Evolutionary conservation across 2,797 vertebrate genomes (phyloP), one percentile per base, ranked within the genome.

Genomic region (Lates japonicus): DNA sequence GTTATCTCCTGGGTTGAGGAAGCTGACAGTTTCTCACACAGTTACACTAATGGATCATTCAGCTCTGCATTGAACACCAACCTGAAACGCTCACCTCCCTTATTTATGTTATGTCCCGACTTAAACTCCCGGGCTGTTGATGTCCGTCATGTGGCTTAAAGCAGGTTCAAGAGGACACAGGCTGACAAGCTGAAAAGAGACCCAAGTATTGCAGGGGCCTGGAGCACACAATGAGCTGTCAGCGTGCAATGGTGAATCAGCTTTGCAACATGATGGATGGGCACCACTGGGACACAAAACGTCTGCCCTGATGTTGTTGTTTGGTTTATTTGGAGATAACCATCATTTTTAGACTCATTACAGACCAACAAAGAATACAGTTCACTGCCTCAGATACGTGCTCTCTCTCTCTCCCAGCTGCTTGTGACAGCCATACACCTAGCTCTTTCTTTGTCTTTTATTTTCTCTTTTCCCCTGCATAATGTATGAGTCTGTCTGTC

Each of bases 401-500:
- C 19, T 29, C n/a, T 29, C 14, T 58, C 52, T 29, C 37, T 48
- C 14, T 59, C 41, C 12, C 55, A 29, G 51, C 51, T 58, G 42
- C 64, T 57, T 64, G 51, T 68, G 35, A 72, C 70, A 72, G 42
- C 55, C 80, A 31, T 16, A 81, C 54, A 16, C 60, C 54, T 44
- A 44, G 37, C 70, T 71, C 67, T 59, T 55, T 61, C 69, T 74
- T 57, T 73, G 55, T 82, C 74, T 62, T 58, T 69, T 35, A 29
- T 35, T 14, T 3, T 70, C 31, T 59, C 29, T 29, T 46, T 41
- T 69, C 35, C 69, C 80, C 67, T 90, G 61, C 81, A 88, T 90
- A 70, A 93, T 92, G 76, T 75, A 88, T 82, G 73, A 81, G 57
- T 39, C 61, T 25, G 64, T 79, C 41, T 68, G 74, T 70, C 77